Base-by-base conservation (phyloP, 2,113 vertebrate genomes). In the Calidris pugnax region DNA sequence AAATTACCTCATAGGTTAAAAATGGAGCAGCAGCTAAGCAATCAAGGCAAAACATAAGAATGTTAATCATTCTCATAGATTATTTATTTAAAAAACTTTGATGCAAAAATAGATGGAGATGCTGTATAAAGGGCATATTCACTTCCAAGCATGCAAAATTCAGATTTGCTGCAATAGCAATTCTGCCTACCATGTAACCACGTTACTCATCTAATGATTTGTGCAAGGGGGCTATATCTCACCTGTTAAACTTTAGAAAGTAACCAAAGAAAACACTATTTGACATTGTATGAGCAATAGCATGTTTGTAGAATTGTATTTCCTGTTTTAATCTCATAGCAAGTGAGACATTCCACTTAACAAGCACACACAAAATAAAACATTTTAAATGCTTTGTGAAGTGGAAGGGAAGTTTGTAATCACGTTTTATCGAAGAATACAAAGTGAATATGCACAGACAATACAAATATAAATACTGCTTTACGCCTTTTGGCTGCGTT, bases 401-500 rank as follows among this genome's bases (percentile, higher is more conserved):
- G 14, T 53, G 37, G 80, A 80, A 7, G 2, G 6, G 28, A 75
- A 43, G 8, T 4, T 5, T 35, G 8, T 17, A 79, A 77, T 63
- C 4, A 8, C 16, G 11, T 45, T 81, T 81, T 41, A 85, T 74
- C 45, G 57, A 89, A 81, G 27, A 74, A 73, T 22, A 28, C 8
- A 8, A 74, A 37, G 14, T 48, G 14, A 85, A 41, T 56, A 53
- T 6, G 1, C 2, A 41, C 23, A 51, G 32, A 32, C 2, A 26
- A 17, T 22, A 66, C 13, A 77, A 90, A 81, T 47, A 47, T 22
- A 28, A 69, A 74, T 39, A 51, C 10, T 41, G 6, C 4, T 84
- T 86, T 45, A 62, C 1, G 0, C 60, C 27, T 66, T 66, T 39
- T 69, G 68, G 5, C 10, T 0, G 0, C 22, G 39, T 83, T 74